Percentiles rank a stretch among this genome's conserved stretches.
Evolutionary conservation across 1,140 invertebrate genomes (phyloP).

Genomic region (Drosophila lacteicornis): DNA sequence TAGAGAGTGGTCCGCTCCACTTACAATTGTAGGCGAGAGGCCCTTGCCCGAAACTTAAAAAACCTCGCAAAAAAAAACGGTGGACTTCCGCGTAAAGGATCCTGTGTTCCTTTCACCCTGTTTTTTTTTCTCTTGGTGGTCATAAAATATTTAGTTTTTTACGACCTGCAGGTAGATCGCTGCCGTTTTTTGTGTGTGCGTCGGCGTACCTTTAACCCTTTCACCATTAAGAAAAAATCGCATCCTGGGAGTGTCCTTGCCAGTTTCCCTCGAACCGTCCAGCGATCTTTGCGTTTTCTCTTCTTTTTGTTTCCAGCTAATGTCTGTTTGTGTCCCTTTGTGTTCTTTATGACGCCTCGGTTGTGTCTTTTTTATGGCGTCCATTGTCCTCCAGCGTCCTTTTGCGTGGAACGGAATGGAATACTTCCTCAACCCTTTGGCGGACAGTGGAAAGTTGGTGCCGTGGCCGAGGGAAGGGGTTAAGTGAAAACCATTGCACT

Average conservation of each 20-base stretch:
- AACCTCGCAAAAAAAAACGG: constrained; percentile 25
- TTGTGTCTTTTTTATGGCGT: constrained; percentile 74
- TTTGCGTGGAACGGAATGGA: constrained; percentile 35
- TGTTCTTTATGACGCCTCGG: constrained; percentile 71
- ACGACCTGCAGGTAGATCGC: constrained; percentile 40
- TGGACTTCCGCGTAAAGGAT: constrained; percentile 66
- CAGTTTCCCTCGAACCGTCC: constrained; percentile 41
- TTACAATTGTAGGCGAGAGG: constrained; percentile 53
- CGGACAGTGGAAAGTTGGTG: constrained; percentile 43
- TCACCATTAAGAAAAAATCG: constrained; percentile 73
- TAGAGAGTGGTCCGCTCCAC: constrained; percentile 58
- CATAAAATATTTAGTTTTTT: constrained; percentile 79
- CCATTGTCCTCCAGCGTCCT: constrained; percentile 47
- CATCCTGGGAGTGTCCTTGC: constrained; percentile 58
- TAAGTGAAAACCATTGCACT: constrained; percentile 51
- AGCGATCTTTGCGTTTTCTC: constrained; percentile 22
- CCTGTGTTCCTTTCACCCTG: constrained; percentile 16
- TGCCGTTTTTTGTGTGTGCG: constrained; percentile 52
- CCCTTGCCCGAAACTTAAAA: constrained; percentile 30
- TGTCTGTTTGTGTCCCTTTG: constrained; percentile 56
- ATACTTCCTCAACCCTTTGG: constrained; percentile 73
- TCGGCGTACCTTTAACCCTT: constrained; percentile 54
- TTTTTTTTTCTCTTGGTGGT: constrained; percentile 14
- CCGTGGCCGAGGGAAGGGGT: constrained; percentile 51
- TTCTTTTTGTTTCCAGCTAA: constrained; percentile 71